These are phyloP conservation scores for Paracanthobrama guichenoti DNA, from an alignment of 2,113 vertebrate genomes.

Conservation along the genomic window DNA sequence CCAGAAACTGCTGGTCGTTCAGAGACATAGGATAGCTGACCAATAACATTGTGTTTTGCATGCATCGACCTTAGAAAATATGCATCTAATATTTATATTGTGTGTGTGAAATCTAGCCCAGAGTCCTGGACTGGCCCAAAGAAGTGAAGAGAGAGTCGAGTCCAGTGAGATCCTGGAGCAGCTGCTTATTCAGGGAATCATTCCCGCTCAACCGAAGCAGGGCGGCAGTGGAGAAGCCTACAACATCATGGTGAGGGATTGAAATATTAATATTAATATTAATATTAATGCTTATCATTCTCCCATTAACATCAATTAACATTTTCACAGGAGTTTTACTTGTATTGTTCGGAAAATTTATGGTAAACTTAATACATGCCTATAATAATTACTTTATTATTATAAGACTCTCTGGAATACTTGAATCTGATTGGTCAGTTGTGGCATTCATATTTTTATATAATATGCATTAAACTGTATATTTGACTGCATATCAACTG, in stretches of 20 bases:
- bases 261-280: too few relatives aligned
- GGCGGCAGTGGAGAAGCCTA: constrained; percentile 70
- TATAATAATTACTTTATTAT: background rate
- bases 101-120: background rate
- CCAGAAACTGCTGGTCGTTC: background rate
- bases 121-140: constrained; percentile 55
- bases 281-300: background rate
- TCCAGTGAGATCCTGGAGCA: constrained; percentile 85
- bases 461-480: background rate
- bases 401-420: background rate
- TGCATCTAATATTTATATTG: background rate
- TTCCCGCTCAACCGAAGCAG: constrained; percentile 68
- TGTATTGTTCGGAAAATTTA: background rate
- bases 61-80: too few relatives aligned
- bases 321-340: background rate
- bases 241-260: constrained; percentile 73
- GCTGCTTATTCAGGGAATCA: constrained; percentile 82
- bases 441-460: background rate
- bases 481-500: too few relatives aligned
- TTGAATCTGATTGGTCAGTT: background rate
- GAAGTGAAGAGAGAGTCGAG: constrained; percentile 66
- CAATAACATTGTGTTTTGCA: background rate
- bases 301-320: background rate
- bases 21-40: background rate
- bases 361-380: background rate